phyloP scores from a whole-genome alignment of 2,888 invertebrate genomes.

The Cantharis nigra region DNA sequence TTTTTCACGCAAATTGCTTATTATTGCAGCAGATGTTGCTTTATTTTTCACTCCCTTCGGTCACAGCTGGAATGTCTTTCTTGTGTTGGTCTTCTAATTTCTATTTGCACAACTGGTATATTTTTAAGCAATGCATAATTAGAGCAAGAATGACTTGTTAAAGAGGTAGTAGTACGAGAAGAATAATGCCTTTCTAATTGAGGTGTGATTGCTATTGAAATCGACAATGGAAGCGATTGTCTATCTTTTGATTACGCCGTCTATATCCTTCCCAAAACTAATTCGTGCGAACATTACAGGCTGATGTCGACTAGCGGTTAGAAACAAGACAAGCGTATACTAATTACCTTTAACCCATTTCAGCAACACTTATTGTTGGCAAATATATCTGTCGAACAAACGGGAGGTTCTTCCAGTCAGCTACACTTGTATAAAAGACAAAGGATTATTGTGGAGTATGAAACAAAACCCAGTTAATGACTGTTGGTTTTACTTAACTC shows the following conservation, averaged over 20 bases:
- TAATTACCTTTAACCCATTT: slow-evolving; percentile 24
- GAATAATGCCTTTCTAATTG: neutral
- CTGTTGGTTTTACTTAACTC: slow-evolving; percentile 9
- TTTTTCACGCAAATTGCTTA: neutral
- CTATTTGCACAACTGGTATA: neutral
- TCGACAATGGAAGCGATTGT: neutral
- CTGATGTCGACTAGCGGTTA: slow-evolving; percentile 21
- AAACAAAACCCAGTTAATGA: slow-evolving; percentile 13
- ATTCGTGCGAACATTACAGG: slow-evolving; percentile 25
- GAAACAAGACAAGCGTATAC: slow-evolving; percentile 23
- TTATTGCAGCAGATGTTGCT: neutral
- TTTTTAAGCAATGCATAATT: neutral
- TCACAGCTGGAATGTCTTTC: neutral
- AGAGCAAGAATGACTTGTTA: neutral
- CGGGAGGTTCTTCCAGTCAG: slow-evolving; percentile 14
- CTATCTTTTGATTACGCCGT: slow-evolving; percentile 19
- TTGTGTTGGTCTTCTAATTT: neutral
- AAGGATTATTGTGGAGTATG: slow-evolving; percentile 11
- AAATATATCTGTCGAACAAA: slow-evolving; percentile 20
- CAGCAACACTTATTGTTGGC: slow-evolving; percentile 21
- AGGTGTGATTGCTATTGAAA: neutral
- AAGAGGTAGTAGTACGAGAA: neutral
- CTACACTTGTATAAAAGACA: slow-evolving; percentile 17
- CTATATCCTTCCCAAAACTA: slow-evolving; percentile 13
- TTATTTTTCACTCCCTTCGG: neutral